Evolutionary conservation across 2,888 invertebrate species (phyloP).

Genomic region (Flexamia atlantica): DNA sequence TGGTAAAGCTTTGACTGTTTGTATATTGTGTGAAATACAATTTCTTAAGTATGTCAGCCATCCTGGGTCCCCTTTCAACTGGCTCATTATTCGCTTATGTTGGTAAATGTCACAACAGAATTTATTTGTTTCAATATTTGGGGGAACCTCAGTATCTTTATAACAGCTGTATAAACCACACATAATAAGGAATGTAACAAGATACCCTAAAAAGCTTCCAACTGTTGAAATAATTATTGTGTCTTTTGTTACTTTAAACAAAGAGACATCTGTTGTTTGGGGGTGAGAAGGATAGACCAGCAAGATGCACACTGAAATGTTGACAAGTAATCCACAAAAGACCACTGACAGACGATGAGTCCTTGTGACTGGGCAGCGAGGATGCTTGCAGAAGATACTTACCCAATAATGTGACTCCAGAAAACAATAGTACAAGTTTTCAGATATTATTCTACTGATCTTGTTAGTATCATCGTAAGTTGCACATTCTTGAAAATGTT

Average conservation of each 20-base stretch:
- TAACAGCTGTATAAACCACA: neutral
- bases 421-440: neutral
- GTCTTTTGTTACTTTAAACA: neutral
- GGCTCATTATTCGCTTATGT: neutral
- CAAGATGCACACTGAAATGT: conserved; percentile 1
- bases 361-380: conserved; percentile 13
- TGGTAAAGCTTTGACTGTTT: neutral
- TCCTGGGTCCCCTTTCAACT: neutral
- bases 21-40: neutral
- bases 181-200: neutral
- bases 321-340: conserved; percentile 6
- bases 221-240: neutral
- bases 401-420: neutral
- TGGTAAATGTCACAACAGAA: conserved; percentile 9
- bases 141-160: neutral
- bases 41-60: neutral
- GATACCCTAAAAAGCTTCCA: neutral
- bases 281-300: neutral
- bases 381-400: conserved; percentile 11
- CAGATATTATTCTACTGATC: neutral
- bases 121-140: neutral
- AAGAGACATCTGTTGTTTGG: neutral
- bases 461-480: conserved; percentile 29
- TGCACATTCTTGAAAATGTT: neutral
- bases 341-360: neutral